Percentiles rank a stretch among this genome's conserved stretches.
Conservation (phyloP, 1,140 invertebrate genomes). For the Brachionus paranguensis region DNA sequence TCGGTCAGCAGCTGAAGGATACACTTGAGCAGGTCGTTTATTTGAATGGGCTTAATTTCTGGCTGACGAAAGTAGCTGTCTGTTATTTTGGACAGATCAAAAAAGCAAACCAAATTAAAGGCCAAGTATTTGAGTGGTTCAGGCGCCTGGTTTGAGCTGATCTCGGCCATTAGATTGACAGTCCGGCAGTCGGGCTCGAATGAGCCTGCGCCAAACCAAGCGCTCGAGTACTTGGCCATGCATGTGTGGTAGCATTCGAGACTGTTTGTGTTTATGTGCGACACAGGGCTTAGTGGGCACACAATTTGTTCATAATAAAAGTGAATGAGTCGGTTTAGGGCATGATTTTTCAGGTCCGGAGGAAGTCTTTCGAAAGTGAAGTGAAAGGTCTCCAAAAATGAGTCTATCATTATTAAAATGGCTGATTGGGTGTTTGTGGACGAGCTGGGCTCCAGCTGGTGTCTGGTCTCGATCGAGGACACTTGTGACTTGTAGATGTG, state of each 20-base stretch:
- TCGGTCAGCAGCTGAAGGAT: slow-evolving; percentile 1
- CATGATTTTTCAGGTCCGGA: background rate
- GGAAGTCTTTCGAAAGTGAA: background rate
- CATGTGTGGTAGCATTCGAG: slow-evolving; percentile 28
- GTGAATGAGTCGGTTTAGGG: background rate
- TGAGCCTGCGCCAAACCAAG: background rate
- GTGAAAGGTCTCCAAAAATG: slow-evolving; percentile 9
- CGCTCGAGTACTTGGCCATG: slow-evolving; percentile 11
- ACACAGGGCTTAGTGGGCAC: background rate
- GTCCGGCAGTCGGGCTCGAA: slow-evolving; percentile 17
- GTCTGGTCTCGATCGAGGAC: background rate
- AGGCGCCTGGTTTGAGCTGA: background rate
- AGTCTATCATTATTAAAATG: slow-evolving; percentile 31
- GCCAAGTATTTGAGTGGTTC: slow-evolving; percentile 21
- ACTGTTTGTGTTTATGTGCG: slow-evolving; percentile 8
- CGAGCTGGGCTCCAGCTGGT: background rate
- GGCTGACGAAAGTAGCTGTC: slow-evolving; percentile 31
- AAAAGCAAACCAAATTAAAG: slow-evolving; percentile 6
- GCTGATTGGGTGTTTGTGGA: background rate
- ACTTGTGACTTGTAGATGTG: slow-evolving; percentile 16
- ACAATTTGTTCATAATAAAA: slow-evolving; percentile 38
- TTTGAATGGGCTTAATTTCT: slow-evolving; percentile 27
- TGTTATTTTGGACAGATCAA: background rate
- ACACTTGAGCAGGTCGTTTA: slow-evolving; percentile 33
- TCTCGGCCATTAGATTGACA: slow-evolving; percentile 11